phyloP scores from a whole-genome alignment of 2,888 invertebrate species.

The Linnaemya tessellans region DNA sequence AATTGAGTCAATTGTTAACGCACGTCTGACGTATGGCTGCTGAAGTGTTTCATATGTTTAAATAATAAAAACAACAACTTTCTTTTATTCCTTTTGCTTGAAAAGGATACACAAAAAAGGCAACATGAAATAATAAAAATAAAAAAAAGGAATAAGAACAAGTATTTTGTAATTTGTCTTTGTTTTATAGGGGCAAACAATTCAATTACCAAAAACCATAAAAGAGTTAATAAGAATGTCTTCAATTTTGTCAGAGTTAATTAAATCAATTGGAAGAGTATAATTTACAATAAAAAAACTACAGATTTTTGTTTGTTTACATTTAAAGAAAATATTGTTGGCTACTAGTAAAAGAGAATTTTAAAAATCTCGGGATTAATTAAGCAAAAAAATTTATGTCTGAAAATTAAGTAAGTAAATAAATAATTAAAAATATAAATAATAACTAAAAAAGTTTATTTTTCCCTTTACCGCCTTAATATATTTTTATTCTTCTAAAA shows the following conservation, averaged over 20 bases:
- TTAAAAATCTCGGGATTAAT: too few species aligned
- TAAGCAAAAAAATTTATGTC: too few species aligned
- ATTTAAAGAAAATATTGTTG: too few species aligned
- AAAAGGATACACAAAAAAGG: neutral
- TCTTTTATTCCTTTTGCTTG: neutral
- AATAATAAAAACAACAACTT: slow-evolving; percentile 1
- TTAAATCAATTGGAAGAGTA: too few species aligned
- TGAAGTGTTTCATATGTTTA: slow-evolving; percentile 38
- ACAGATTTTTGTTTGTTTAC: too few species aligned
- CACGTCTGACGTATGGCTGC: slow-evolving; percentile 54
- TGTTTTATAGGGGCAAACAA: slow-evolving; percentile 28
- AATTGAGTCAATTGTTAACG: slow-evolving; percentile 70
- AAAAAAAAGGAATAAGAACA: slow-evolving; percentile 1
- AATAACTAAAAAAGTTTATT: neutral
- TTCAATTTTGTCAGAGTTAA: neutral
- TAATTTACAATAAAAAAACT: too few species aligned
- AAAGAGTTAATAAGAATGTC: neutral
- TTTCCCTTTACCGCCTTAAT: neutral
- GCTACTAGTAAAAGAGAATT: too few species aligned
- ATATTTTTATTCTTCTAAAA: neutral
- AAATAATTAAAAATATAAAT: too few species aligned
- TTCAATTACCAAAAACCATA: slow-evolving; percentile 30
- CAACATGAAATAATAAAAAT: neutral
- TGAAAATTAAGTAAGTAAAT: too few species aligned
- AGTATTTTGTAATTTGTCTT: neutral